Conservation (phyloP, 2,888 invertebrate species). For the Clepsis dumicolana region DNA sequence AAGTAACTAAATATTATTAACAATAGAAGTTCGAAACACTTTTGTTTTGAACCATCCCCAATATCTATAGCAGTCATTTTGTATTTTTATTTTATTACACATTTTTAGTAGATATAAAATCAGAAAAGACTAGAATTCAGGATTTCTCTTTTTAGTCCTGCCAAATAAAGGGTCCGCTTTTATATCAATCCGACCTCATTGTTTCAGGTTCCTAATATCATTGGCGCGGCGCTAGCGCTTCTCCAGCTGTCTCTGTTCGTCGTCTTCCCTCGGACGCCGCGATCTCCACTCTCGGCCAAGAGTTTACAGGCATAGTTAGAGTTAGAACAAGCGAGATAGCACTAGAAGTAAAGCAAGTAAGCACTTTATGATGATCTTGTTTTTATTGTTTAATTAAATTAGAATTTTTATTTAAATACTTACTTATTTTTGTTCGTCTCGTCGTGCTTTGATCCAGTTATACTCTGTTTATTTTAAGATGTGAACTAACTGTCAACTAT, state of each 20-base stretch:
- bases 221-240: slow-evolving; percentile 91
- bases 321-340: not conserved
- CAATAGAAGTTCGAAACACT: too few species aligned
- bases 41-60: too few species aligned
- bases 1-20: too few species aligned
- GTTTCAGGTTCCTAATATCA: slow-evolving; percentile 91
- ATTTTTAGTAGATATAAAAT: too few species aligned
- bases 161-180: not conserved
- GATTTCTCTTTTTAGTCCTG: not conserved
- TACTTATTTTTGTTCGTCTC: too few species aligned
- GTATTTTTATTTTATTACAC: too few species aligned
- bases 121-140: too few species aligned
- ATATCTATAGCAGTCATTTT: too few species aligned
- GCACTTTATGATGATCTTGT: not conserved
- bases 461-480: too few species aligned
- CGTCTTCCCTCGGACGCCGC: slow-evolving; percentile 87
- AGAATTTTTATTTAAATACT: too few species aligned
- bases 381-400: not conserved
- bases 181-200: slow-evolving; percentile 7
- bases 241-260: slow-evolving; percentile 92
- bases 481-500: too few species aligned
- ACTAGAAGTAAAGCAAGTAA: not conserved
- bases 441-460: too few species aligned
- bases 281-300: slow-evolving; percentile 50
- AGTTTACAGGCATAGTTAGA: slow-evolving; percentile 9